Evolutionary conservation across 2,797 vertebrate genomes (phyloP).

Genomic region (Channa striata): DNA sequence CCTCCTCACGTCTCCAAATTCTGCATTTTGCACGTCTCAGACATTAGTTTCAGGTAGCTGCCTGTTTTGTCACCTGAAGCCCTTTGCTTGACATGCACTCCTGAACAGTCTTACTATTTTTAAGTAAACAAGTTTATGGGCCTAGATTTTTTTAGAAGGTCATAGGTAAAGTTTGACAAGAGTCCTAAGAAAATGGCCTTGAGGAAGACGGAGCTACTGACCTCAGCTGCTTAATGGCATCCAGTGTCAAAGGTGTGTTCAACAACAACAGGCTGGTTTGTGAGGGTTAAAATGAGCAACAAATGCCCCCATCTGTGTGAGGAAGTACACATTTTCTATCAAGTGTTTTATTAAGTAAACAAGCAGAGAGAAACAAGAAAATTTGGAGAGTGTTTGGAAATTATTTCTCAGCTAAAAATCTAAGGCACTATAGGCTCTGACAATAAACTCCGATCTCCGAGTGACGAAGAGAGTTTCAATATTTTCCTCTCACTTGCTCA

Average conservation of each 20-base stretch:
- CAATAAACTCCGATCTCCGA: not conserved
- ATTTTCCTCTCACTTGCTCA: not conserved
- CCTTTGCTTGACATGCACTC: not conserved
- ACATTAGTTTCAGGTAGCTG: not conserved
- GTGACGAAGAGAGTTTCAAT: not conserved
- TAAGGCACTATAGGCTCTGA: not conserved
- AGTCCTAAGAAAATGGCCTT: not conserved
- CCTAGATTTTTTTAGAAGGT: not conserved
- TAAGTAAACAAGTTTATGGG: not conserved
- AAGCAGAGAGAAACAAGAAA: too few relatives aligned
- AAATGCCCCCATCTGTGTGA: too few relatives aligned
- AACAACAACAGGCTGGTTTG: not conserved
- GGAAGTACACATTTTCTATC: too few relatives aligned
- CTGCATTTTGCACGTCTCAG: not conserved
- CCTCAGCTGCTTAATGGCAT: not conserved
- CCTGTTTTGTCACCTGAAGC: constrained; percentile 49
- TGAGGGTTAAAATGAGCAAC: not conserved
- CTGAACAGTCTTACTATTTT: not conserved
- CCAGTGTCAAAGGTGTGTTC: too few relatives aligned
- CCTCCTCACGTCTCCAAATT: not conserved
- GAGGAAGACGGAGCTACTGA: not conserved
- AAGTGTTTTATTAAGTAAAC: too few relatives aligned
- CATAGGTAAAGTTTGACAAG: not conserved
- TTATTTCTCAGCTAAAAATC: not conserved
- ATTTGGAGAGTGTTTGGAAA: too few relatives aligned